phyloP scores from a whole-genome alignment of 2,888 invertebrate species.

The Cremastobaeus sp. region DNA sequence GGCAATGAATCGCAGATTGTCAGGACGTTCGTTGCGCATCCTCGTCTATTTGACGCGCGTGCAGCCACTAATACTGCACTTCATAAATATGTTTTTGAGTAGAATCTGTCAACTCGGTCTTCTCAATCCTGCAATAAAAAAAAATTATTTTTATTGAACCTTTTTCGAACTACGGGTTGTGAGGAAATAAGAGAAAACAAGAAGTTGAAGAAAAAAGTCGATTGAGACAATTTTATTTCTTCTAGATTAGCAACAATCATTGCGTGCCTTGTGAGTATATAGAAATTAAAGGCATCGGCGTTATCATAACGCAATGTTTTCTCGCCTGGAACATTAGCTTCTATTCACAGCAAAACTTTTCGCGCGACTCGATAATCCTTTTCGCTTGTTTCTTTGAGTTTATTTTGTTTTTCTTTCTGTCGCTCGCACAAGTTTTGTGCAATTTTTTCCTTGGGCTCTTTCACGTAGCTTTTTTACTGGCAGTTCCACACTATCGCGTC shows the following conservation, averaged over 20 bases:
- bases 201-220: no score
- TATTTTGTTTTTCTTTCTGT: constrained; percentile 56
- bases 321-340: constrained; percentile 12
- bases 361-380: constrained; percentile 54
- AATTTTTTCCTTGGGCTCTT: constrained; percentile 66
- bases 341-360: constrained; percentile 47
- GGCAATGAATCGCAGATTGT: constrained; percentile 74
- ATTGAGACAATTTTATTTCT: no score
- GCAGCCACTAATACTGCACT: constrained; percentile 20
- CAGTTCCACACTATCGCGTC: constrained; percentile 33
- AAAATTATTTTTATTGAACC: neutral
- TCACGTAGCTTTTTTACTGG: constrained; percentile 35
- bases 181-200: no score
- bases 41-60: constrained; percentile 43
- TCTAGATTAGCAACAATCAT: no score
- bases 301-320: constrained; percentile 20
- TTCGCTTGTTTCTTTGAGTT: constrained; percentile 51
- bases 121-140: constrained; percentile 27
- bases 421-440: constrained; percentile 66
- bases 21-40: constrained; percentile 67
- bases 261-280: no score
- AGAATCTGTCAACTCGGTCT: constrained; percentile 44
- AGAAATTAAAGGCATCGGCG: no score
- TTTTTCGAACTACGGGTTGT: no score
- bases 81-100: constrained; percentile 21